phyloP scores from a whole-genome alignment of 2,888 invertebrate genomes.

The Limnephilus auricula region DNA sequence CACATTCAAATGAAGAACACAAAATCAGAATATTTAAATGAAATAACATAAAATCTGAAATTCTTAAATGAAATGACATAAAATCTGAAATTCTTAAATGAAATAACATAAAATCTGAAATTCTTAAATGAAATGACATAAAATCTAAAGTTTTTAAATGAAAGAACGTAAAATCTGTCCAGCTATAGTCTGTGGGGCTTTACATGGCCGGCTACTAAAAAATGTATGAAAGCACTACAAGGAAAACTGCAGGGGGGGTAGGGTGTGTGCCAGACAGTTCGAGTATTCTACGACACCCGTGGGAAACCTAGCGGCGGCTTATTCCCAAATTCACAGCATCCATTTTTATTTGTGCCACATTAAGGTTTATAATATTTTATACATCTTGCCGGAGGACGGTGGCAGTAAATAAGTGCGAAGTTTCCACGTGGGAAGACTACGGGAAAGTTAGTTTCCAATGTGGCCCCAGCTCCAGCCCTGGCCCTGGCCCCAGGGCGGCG shows the following conservation, averaged over 20 bases:
- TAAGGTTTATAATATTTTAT: slow-evolving; percentile 18
- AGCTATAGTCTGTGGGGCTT: neutral
- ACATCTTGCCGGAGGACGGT: neutral
- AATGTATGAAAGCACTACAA: neutral
- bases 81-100: neutral
- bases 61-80: no score
- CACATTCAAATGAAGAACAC: neutral
- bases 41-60: neutral
- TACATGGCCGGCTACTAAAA: slow-evolving; percentile 15
- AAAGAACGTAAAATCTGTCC: neutral
- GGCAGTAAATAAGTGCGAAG: neutral
- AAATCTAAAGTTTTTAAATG: neutral
- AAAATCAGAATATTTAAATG: neutral
- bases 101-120: neutral
- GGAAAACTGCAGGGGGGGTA: neutral
- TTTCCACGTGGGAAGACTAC: neutral
- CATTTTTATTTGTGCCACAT: slow-evolving; percentile 33
- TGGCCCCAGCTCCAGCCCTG: neutral
- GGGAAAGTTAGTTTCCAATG: neutral
- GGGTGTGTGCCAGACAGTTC: neutral
- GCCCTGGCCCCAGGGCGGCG: neutral
- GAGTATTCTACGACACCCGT: neutral
- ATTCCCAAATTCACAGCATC: neutral
- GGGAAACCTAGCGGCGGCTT: slow-evolving; percentile 2
- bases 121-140: no score